Base-by-base conservation (phyloP, 2,113 vertebrate species). In the Syngnathus typhle region DNA sequence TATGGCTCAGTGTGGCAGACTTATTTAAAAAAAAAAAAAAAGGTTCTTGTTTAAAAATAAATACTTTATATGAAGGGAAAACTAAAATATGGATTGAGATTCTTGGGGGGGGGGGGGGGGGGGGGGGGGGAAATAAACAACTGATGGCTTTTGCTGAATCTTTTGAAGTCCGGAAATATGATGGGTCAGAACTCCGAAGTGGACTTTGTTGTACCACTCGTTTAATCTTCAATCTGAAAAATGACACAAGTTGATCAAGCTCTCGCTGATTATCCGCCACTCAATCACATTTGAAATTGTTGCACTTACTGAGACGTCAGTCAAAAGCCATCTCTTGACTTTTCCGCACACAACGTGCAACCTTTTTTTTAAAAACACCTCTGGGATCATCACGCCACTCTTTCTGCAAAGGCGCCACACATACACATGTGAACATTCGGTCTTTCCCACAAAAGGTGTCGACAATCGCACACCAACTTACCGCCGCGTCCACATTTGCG, bases 321-420 rank as follows among this genome's bases (percentile, higher is more conserved):
- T 92, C 91, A 69, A 89, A 93, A 32, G 89, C 91, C 88, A 90
- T 92, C 64, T 93, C 92, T 76, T 93, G 91, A 84, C 92, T 93
- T 76, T 87, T 91, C 66, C 91, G 79, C 64, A 93, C 92, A 76
- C 91, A 92, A 52, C 89, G 88, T 1, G 91, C 90, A 62, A 92
- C 91, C 77, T 92, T 93, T 64, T 88, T 91, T 83, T 90, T 92
- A 78, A 93, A 93, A 69, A 91, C 85, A 36, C 92, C 92, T 7
- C 60, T 84, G 7, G 90, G 92, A 71, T 93, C 91, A 39, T 92
- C 91, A 76, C 92, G 72, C 91, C 91, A 92, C 68, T 93, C 91
- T 87, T 92, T 93, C 91, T 92, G 82, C 73, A 82, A 13, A 13
- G 60, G 41, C 10, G 43, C 12, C 1, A 1, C 52, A 6, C 27